Evolutionary conservation across 92 coral and sea anemone genomes (phyloP), one percentile per base, ranked within the genome.

Genomic region (Zoanthus sansibaricus): DNA sequence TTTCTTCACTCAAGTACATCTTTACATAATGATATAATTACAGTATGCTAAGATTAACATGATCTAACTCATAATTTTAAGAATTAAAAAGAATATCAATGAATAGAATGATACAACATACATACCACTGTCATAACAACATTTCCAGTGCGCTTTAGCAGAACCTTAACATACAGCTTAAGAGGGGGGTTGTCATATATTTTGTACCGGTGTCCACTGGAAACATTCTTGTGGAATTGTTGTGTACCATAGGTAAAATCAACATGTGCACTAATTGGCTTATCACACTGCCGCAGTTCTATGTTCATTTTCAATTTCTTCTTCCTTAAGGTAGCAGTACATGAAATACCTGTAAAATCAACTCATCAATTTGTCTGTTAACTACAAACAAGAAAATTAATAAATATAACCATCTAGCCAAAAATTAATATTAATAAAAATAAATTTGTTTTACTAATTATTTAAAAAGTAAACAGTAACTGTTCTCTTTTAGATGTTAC

Each of bases 231-330:
- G 83, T 78, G 72, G 59, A 59, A 78, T 0, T 31, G 10, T 64
- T 1, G 9, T 49, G 0, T 78, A n/a, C 54, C 55, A 78, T 10
- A 4, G 18, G 33, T 17, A 46, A 78, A 59, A 78, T 78, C 83
- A 78, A 78, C 56, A 78, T 78, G 72, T 58, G 83, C 83, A 58
- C 42, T 17, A 37, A 78, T 45, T 59, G 83, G 83, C 21, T 61
- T 61, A 0, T 61, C 42, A 33, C 83, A 78, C 33, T 78, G 83
- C 1, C 25, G 46, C 4, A 78, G 55, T 45, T 78, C 83, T 8
- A 78, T 37, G 6, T 42, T 42, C 37, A 78, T 10, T 0, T 13
- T 33, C 33, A 78, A 33, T 6, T 33, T 71, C 37, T 78, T 59
- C 9, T 17, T 8, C 0, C 0, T 16, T 59, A 56, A 37, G 58